phyloP scores from a whole-genome alignment of 2,797 vertebrate species.

The Chiloscyllium punctatum region DNA sequence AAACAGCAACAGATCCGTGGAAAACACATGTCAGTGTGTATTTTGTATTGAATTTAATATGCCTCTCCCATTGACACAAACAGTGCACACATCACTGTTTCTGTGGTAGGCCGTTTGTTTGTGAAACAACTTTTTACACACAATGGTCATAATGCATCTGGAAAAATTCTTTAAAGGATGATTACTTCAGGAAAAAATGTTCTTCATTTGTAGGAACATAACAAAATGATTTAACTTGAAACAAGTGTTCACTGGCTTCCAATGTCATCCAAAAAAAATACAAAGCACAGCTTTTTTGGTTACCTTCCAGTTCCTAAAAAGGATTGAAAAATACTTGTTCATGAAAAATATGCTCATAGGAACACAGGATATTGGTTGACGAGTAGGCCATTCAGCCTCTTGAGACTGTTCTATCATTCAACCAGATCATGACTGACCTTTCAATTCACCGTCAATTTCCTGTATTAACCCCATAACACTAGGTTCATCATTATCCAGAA shows the following conservation, averaged over 20 bases:
- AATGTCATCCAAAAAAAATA: not conserved
- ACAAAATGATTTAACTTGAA: not conserved
- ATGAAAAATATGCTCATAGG: not conserved
- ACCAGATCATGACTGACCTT: too few species aligned
- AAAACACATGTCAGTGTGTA: not conserved
- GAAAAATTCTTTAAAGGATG: not conserved
- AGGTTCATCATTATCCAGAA: too few species aligned
- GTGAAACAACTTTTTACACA: not conserved
- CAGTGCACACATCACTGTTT: not conserved
- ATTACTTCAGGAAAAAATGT: not conserved
- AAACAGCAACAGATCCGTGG: not conserved
- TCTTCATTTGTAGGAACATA: not conserved
- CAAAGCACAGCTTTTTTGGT: not conserved
- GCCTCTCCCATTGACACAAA: not conserved
- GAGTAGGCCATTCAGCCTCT: too few species aligned
- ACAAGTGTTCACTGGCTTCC: not conserved
- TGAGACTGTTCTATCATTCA: too few species aligned
- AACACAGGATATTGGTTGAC: too few species aligned
- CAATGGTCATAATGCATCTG: not conserved
- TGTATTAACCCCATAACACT: too few species aligned
- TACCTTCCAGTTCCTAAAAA: not conserved
- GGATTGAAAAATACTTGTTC: not conserved
- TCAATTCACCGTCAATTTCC: too few species aligned
- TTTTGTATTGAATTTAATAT: not conserved
- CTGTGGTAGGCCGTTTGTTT: not conserved